Evolutionary conservation across 2,888 invertebrate species (phyloP).

Genomic region (Lathronympha strigana): DNA sequence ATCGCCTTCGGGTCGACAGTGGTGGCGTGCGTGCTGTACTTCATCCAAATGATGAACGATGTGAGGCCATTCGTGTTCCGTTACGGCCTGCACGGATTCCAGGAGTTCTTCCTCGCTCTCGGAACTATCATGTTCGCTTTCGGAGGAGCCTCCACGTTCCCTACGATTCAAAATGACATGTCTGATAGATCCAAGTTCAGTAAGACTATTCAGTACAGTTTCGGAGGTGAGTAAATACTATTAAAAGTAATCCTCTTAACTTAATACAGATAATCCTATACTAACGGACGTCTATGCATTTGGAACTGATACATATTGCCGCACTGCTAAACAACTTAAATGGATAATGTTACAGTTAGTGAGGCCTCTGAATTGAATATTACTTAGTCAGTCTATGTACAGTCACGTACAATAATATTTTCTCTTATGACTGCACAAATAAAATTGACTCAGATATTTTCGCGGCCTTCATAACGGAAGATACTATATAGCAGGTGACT

Average conservation of each 20-base stretch:
- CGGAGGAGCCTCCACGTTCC: slow-evolving; percentile 90
- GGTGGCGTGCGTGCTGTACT: slow-evolving; percentile 85
- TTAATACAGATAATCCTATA: slow-evolving; percentile 14
- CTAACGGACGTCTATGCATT: neutral
- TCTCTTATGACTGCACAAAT: too few species aligned
- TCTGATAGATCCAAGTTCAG: slow-evolving; percentile 86
- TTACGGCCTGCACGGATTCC: slow-evolving; percentile 80
- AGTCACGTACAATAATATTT: too few species aligned
- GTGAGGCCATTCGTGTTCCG: slow-evolving; percentile 73
- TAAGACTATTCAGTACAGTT: slow-evolving; percentile 85
- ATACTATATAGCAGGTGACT: too few species aligned
- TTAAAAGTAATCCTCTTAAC: slow-evolving; percentile 27
- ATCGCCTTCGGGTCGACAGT: slow-evolving; percentile 86
- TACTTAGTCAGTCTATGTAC: too few species aligned
- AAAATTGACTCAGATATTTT: too few species aligned
- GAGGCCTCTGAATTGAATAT: too few species aligned
- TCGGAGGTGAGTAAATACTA: slow-evolving; percentile 77
- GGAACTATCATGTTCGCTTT: slow-evolving; percentile 89
- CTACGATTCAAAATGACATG: slow-evolving; percentile 92
- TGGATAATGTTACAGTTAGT: neutral
- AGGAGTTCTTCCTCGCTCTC: slow-evolving; percentile 87
- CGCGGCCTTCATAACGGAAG: too few species aligned
- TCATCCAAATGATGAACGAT: slow-evolving; percentile 85
- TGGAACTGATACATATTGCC: neutral
- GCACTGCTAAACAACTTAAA: neutral